Conservation (phyloP, 2,113 vertebrate genomes). For the Nibea coibor region DNA sequence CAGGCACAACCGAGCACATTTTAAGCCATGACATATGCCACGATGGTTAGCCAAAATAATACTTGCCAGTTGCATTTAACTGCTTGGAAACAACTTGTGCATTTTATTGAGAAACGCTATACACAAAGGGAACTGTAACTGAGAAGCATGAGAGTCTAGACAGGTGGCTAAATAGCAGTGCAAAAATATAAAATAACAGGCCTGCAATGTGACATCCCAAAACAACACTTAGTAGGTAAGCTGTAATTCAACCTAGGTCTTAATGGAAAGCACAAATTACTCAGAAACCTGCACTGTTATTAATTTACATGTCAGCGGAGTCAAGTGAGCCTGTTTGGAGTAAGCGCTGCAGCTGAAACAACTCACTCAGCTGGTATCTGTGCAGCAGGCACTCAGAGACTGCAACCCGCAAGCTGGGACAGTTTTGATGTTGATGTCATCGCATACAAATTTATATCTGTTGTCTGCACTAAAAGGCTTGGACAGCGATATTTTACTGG, state of each 20-base stretch:
- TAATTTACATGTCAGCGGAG: constrained; percentile 8
- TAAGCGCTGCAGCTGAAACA: constrained; percentile 15
- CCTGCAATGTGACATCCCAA: constrained; percentile 18
- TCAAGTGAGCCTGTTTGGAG: constrained; percentile 2
- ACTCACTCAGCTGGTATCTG: not conserved
- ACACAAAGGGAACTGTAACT: not conserved
- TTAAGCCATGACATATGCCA: not conserved
- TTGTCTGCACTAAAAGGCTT: not conserved
- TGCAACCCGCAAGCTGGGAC: not conserved
- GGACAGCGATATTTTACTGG: not conserved
- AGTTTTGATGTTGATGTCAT: not conserved
- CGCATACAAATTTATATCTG: not conserved
- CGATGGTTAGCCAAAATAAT: not conserved
- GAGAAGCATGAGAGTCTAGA: constrained; percentile 15
- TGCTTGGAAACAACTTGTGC: not conserved
- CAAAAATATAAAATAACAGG: constrained; percentile 28
- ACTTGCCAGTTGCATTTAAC: not conserved
- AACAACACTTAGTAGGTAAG: constrained; percentile 36
- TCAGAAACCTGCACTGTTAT: not conserved
- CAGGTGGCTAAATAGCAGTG: constrained; percentile 16
- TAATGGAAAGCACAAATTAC: constrained; percentile 23
- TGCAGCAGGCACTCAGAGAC: not conserved
- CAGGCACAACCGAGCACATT: not conserved
- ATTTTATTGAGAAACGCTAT: not conserved
- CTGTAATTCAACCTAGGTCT: constrained; percentile 12